Conservation (phyloP, 2,888 invertebrate genomes). For the Macrophya alboannulata region DNA sequence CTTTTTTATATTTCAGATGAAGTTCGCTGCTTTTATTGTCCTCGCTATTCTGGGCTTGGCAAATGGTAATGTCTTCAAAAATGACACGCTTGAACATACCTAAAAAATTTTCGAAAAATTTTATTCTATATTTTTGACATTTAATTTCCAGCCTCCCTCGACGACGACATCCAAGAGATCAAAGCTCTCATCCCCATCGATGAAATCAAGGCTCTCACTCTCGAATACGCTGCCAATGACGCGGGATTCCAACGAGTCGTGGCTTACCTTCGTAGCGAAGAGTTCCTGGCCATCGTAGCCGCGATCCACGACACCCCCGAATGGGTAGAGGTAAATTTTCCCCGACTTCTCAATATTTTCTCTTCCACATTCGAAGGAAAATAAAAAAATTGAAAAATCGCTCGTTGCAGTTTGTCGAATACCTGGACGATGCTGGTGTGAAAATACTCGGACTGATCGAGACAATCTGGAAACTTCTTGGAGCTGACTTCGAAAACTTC, state of each 20-base stretch:
- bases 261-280: conserved; percentile 4
- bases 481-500: neutral
- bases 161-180: conserved; percentile 14
- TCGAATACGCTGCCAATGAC: conserved; percentile 38
- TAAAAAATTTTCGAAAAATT: neutral
- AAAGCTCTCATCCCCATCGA: conserved; percentile 16
- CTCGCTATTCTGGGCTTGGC: conserved; percentile 31
- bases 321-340: conserved; percentile 17
- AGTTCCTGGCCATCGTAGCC: neutral
- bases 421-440: neutral
- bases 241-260: conserved; percentile 13
- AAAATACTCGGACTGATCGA: neutral
- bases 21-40: conserved; percentile 1
- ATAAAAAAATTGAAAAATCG: neutral
- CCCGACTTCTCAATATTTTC: neutral
- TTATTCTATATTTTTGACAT: neutral
- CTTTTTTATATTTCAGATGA: conserved; percentile 29
- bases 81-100: neutral
- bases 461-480: neutral
- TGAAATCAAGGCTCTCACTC: conserved; percentile 6
- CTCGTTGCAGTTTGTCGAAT: neutral
- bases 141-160: conserved; percentile 15
- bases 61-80: conserved; percentile 39
- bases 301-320: neutral
- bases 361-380: neutral